These are phyloP conservation scores for Drosophila ercepeae DNA, from an alignment of 1,140 invertebrate genomes.

Conservation along the genomic window DNA sequence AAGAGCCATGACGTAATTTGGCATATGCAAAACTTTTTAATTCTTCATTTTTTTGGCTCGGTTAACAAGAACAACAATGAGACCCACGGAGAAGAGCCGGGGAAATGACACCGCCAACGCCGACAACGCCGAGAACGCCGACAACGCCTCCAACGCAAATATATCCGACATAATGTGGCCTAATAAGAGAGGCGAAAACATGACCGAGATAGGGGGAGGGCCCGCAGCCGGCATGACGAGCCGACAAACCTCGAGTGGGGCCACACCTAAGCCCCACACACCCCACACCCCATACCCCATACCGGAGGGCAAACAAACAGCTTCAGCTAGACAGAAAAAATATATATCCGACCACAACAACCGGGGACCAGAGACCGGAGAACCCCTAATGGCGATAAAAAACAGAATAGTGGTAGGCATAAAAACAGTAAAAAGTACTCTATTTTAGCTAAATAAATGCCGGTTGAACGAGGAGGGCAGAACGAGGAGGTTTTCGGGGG, in stretches of 20 bases:
- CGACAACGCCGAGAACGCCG: constrained; percentile 46
- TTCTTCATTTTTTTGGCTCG: constrained; percentile 35
- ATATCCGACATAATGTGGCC: constrained; percentile 62
- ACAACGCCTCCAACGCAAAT: constrained; percentile 56
- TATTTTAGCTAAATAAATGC: constrained; percentile 48
- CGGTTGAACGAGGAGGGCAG: not conserved
- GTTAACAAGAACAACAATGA: constrained; percentile 39
- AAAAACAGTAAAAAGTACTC: constrained; percentile 45
- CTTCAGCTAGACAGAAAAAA: constrained; percentile 53
- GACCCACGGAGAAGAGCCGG: constrained; percentile 5
- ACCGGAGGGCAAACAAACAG: constrained; percentile 49
- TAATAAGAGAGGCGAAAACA: constrained; percentile 46
- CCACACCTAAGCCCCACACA: constrained; percentile 30
- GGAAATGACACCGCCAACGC: constrained; percentile 37
- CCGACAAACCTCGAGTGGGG: constrained; percentile 70
- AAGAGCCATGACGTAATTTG: constrained; percentile 65
- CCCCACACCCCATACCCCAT: constrained; percentile 1
- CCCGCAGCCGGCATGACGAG: constrained; percentile 17
- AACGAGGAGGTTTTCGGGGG: not conserved
- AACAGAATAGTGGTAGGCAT: constrained; percentile 53
- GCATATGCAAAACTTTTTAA: constrained; percentile 62
- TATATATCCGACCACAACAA: not conserved
- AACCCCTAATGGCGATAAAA: constrained; percentile 30
- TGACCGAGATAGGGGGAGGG: not conserved
- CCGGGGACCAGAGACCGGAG: constrained; percentile 11